A percentile compares a stretch with the other conserved stretches of the same genome.
Conservation (phyloP, 1,140 invertebrate species). For the Sycophila sp. region DNA sequence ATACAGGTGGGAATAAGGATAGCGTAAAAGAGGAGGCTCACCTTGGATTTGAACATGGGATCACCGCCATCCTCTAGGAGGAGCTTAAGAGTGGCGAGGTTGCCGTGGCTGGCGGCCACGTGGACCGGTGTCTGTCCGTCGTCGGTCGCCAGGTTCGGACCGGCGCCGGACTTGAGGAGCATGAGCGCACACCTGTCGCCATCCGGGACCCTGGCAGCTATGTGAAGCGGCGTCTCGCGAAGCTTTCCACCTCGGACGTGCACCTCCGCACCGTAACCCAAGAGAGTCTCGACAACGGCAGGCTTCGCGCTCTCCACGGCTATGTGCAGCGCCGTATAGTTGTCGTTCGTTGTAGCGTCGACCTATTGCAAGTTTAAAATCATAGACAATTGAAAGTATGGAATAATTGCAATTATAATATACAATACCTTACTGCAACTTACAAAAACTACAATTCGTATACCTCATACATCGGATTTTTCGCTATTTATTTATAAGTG, state of each 20-base stretch:
- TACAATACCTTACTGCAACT: too few species aligned
- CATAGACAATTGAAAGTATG: too few species aligned
- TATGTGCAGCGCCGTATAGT: conserved; percentile 98
- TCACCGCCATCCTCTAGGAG: conserved; percentile 92
- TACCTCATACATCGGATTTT: too few species aligned
- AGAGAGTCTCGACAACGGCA: conserved; percentile 93
- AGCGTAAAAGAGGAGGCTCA: conserved; percentile 57
- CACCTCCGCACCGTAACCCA: conserved; percentile 96
- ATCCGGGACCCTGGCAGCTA: conserved; percentile 90
- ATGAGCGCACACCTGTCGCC: conserved; percentile 97
- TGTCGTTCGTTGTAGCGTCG: conserved; percentile 78
- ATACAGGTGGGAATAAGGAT: background rate
- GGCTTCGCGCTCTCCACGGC: conserved; percentile 97
- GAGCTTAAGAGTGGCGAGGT: conserved; percentile 84
- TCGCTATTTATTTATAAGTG: too few species aligned
- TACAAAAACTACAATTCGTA: too few species aligned
- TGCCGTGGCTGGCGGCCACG: conserved; percentile 89
- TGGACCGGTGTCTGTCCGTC: conserved; percentile 95
- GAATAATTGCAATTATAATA: too few species aligned
- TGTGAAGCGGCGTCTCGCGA: conserved; percentile 94
- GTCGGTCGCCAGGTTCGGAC: conserved; percentile 90
- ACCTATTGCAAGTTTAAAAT: too few species aligned
- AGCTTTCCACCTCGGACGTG: conserved; percentile 90
- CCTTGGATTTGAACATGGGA: conserved; percentile 89
- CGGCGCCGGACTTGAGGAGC: conserved; percentile 96